Base-by-base conservation (phyloP, 2,888 invertebrate species). In the Mythimna lalbum region DNA sequence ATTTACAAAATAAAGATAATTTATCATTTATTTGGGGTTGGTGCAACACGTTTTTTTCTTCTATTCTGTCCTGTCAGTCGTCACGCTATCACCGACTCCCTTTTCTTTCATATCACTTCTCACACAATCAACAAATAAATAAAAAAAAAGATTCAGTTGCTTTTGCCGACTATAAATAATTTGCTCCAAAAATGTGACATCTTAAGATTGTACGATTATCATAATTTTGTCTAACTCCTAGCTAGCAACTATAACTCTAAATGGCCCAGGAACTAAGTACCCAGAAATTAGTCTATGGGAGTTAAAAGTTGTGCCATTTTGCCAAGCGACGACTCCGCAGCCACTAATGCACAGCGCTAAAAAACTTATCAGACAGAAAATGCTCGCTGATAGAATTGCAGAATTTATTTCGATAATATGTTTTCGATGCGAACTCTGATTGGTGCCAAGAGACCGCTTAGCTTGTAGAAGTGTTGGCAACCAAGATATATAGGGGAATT, bases 391-490 rank as follows among this genome's bases (percentile, higher is more conserved):
- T 52, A 53, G 61, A 60, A 65, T 56, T 53, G 78, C 47, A 77
- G 56, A 77, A 79, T 73, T 67, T 81, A 68, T 78, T 60, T 73
- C 65, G 52, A 73, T 77, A 81, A 63, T 81, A 70, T 66, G 71
- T 71, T 76, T 70, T 66, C 77, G 60, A 78, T 81, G 71, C 12
- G 49, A 33, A 52, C 31, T 10, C 52, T 66, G 64, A 65, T 70
- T 60, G 52, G 61, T 63, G 81, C 77, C 78, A 77, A 80, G 76
- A 80, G 67, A 74, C 63, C 57, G 53, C 57, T 69, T 76, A 50
- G 62, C 49, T 23, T 47, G 57, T 57, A 50, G 23, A 27, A 50
- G 55, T 57, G 60, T 80, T 80, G 76, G 75, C 75, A 61, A 63
- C 4, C 23, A 14, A 62, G 52, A 27, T n/a, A 19, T 36, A 19